These are phyloP conservation scores for Avahi laniger DNA, from an alignment of 2,797 vertebrate genomes.

Conservation along the genomic window DNA sequence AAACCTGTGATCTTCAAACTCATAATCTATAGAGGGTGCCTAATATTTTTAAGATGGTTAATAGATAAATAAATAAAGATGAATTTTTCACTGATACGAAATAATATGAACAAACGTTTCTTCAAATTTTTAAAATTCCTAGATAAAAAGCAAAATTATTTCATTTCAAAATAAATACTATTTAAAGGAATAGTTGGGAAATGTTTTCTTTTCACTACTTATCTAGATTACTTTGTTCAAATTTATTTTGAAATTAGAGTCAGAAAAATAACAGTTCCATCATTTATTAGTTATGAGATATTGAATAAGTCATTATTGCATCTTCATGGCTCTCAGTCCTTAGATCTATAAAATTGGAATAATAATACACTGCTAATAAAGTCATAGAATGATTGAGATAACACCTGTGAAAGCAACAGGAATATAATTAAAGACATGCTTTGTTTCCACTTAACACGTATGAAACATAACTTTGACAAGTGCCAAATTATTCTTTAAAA, in stretches of 20 bases:
- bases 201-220: not conserved
- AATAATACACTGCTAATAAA: not conserved
- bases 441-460: not conserved
- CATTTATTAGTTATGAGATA: not conserved
- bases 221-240: not conserved
- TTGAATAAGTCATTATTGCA: not conserved
- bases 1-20: not conserved
- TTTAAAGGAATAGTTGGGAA: not conserved
- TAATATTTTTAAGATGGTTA: not conserved
- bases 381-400: not conserved
- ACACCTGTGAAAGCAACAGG: not conserved
- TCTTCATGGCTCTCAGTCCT: not conserved
- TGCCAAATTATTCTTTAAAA: not conserved
- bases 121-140: not conserved
- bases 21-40: rapidly evolving
- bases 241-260: not conserved
- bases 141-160: slow-evolving; percentile 24
- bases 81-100: not conserved
- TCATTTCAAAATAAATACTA: not conserved
- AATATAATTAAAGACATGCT: not conserved
- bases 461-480: not conserved
- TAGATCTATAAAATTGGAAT: not conserved
- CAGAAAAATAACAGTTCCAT: not conserved
- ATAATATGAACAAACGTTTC: not conserved
- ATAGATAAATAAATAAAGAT: not conserved